Evolutionary conservation across 2,888 invertebrate species (phyloP), one percentile per base, ranked within the genome.

Genomic region (Nezara viridula): DNA sequence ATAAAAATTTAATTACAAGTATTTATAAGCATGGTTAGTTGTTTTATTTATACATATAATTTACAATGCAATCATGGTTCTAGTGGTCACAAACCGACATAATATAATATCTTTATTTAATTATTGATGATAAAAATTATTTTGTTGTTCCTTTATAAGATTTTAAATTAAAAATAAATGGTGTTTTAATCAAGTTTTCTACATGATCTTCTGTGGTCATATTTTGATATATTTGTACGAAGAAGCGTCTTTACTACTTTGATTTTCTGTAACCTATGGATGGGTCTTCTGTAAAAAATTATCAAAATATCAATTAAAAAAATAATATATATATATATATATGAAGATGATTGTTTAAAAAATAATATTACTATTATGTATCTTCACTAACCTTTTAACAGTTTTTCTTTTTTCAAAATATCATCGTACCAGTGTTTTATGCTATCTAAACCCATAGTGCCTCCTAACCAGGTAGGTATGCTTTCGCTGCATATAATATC

Each of bases 351-450:
- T n/a, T n/a, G 9, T 73, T 0, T 73, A 37, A 6, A 77, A 44
- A 40, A n/a, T 16, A 14, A 40, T 2, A 24, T 19, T 0, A 6
- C 24, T 44, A 3, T 81, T n/a, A 81, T n/a, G 0, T 44, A 4
- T 5, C 5, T 16, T 32, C 21, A 40, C 60, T 90, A 88, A 91
- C 91, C 90, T 90, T 88, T 81, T 77, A 91, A 90, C 16, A 88
- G 21, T 5, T 86, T 86, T 88, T 91, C 91, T 81, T 90, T 90
- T 47, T 90, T 89, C 12, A 91, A 60, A 16, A 91, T 89, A 19
- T 90, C 60, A 66, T 91, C 27, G 49, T 91, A 90, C 91, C 91
- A 91, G 32, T 87, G 47, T 55, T 89, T 86, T 27, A 90, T 81
- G n/a, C 89, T 89, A 19, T 90, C 85, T 19, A 89, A n/a, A 49